Base-by-base conservation (phyloP, 2,888 invertebrate genomes). In the Bugulina stolonifera region DNA sequence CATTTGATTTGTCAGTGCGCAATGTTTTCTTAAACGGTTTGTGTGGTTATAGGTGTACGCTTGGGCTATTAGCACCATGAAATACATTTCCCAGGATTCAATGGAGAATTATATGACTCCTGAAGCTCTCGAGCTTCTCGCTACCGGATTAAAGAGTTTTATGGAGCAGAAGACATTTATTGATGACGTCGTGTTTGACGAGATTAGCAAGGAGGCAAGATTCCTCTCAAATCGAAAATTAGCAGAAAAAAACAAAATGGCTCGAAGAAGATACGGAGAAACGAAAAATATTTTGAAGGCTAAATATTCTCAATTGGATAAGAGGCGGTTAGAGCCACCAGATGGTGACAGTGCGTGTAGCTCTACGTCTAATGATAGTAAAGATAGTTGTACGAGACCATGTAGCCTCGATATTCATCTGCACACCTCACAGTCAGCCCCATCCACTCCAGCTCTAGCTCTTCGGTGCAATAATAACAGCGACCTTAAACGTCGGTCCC, bases 151-250 rank as follows among this genome's bases (percentile, higher is more conserved):
- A 58, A 87, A 87, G 70, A 85, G 86, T 75, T 88, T 88, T 79
- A 83, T 88, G 72, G 86, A 87, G 80, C 87, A 87, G 72, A 86
- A 88, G 77, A 88, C 88, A n/a, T 87, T 88, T 0, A 80, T 88
- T 57, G 82, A 86, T 25, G 86, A 87, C 73, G 88, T 89, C 76
- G 88, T 88, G 74, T 89, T 89, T 79, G 84, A 86, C 57, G 89
- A 90, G 81, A 89, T 91, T 87, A 86, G 89, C 76, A 88, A 89
- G 72, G 84, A 91, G 71, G 90, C 91, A 3, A 87, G 88, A 76
- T 89, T 89, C 80, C 87, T 91, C 73, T 89, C 88, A 75, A 91
- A 91, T 80, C 89, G 89, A 29, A 88, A 89, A 75, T 85, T 92
- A n/a, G 82, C 89, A 23, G 90, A 91, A 77, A 89, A 90, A 80